Base-by-base conservation (phyloP, 2,888 invertebrate species). In the Diloba caeruleocephala region DNA sequence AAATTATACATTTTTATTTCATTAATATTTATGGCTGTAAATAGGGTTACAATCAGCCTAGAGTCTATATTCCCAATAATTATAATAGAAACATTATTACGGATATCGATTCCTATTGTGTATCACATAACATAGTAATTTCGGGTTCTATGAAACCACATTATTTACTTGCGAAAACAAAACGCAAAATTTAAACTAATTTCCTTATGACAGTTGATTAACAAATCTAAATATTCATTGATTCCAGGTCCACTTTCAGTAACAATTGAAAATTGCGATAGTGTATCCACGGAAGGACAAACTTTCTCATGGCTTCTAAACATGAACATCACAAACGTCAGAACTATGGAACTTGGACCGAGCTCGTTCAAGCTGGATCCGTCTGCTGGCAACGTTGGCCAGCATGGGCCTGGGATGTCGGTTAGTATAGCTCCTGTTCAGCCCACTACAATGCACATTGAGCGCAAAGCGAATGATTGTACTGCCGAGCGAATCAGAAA, bases 291-390 rank as follows among this genome's bases (percentile, higher is more conserved):
- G 57, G 95, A 95, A 72, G 94, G 94, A 13, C 92, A 94, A 36
- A 94, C 96, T 0, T 96, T 96, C 76, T 95, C 95, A 25, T 95
- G 96, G 94, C 90, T 96, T 21, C 89, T 95, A 36, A 93, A 94
- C 54, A 94, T 96, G 79, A 92, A 86, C 46, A 94, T 96, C 60
- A 89, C 79, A 52, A 93, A 95, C 61, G 95, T 96, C 10, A 81
- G 81, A 3, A 85, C 90, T 17, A 82, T 96, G 41, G 89, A 93
- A 45, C 86, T 96, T 25, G 92, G 93, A 13, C 90, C 94, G 46
- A 94, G 95, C 37, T 93, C 96, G 0, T 96, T 96, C 81, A 94
- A 94, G 68, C 93, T 96, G 62, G 95, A 95, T 71, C 82, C 85
- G 0, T 90, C 92, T 15, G 94, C 95, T 59, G 93, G 94, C 37